These are phyloP conservation scores for Orthosia gracilis DNA, from an alignment of 2,888 invertebrate genomes.

Conservation along the genomic window DNA sequence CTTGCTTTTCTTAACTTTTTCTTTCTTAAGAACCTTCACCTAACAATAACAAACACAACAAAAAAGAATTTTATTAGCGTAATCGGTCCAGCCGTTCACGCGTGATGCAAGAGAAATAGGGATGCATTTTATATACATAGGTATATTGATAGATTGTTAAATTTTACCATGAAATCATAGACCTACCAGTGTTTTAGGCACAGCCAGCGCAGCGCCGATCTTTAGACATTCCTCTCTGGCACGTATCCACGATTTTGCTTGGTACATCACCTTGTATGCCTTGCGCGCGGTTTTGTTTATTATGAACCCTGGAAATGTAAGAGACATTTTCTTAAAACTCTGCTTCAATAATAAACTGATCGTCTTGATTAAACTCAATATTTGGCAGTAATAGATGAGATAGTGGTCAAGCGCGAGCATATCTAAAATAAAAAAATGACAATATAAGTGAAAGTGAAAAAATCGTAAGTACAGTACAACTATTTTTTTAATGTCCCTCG, in stretches of 20 bases:
- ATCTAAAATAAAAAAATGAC: no score
- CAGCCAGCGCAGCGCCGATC: slow-evolving; percentile 77
- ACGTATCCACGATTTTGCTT: slow-evolving; percentile 74
- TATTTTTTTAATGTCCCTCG: no score
- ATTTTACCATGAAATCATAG: not conserved
- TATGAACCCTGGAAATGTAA: slow-evolving; percentile 72
- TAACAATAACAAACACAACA: no score
- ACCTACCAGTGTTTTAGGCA: slow-evolving; percentile 79
- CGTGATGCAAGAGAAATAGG: no score
- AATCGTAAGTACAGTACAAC: no score
- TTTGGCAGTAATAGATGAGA: not conserved
- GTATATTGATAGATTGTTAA: not conserved
- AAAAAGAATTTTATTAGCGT: no score
- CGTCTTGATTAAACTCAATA: not conserved
- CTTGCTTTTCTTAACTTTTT: no score
- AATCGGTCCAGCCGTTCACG: no score
- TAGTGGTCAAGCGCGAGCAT: no score
- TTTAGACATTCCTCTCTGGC: slow-evolving; percentile 73
- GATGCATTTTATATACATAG: no score
- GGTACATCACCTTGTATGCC: slow-evolving; percentile 78
- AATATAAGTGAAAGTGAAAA: no score
- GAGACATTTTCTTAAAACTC: not conserved
- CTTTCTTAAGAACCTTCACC: no score
- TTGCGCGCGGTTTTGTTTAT: slow-evolving; percentile 67
- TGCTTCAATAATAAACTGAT: not conserved